A percentile compares a stretch with the other conserved stretches of the same genome.
These are phyloP conservation scores for Diorhabda carinulata DNA, from an alignment of 1,140 invertebrate genomes.

Conservation along the genomic window DNA sequence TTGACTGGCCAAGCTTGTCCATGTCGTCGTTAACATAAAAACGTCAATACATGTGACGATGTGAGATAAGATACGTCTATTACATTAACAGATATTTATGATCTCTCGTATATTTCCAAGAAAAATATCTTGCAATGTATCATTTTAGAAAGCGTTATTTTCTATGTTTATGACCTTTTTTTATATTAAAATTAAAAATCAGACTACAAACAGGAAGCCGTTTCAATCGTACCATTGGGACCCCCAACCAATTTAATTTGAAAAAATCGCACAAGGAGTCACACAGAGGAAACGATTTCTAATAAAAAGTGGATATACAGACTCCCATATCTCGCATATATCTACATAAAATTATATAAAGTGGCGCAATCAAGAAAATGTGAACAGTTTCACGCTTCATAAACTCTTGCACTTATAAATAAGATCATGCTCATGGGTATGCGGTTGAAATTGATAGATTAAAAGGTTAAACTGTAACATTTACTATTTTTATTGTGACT, in stretches of 20 bases:
- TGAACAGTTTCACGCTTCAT: slow-evolving; percentile 22
- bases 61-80: too few species aligned
- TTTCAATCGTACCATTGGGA: not conserved
- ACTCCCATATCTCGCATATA: slow-evolving; percentile 15
- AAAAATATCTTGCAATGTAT: too few species aligned
- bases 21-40: too few species aligned
- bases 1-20: too few species aligned
- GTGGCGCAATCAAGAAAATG: slow-evolving; percentile 20
- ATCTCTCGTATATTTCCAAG: too few species aligned
- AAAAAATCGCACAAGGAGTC: slow-evolving; percentile 1
- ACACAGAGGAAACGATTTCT: not conserved
- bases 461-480: slow-evolving; percentile 29
- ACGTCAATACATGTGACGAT: too few species aligned
- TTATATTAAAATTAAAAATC: not conserved
- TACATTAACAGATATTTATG: too few species aligned
- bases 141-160: too few species aligned
- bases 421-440: slow-evolving; percentile 20
- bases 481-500: slow-evolving; percentile 23
- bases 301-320: slow-evolving; percentile 13
- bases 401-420: slow-evolving; percentile 19
- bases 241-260: slow-evolving; percentile 1
- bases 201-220: not conserved
- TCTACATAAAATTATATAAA: slow-evolving; percentile 28
- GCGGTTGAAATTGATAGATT: slow-evolving; percentile 25
- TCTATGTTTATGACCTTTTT: too few species aligned